These are phyloP conservation scores for Kuschelorhynchus macadamiae DNA, from an alignment of 2,888 invertebrate species.

Conservation along the genomic window DNA sequence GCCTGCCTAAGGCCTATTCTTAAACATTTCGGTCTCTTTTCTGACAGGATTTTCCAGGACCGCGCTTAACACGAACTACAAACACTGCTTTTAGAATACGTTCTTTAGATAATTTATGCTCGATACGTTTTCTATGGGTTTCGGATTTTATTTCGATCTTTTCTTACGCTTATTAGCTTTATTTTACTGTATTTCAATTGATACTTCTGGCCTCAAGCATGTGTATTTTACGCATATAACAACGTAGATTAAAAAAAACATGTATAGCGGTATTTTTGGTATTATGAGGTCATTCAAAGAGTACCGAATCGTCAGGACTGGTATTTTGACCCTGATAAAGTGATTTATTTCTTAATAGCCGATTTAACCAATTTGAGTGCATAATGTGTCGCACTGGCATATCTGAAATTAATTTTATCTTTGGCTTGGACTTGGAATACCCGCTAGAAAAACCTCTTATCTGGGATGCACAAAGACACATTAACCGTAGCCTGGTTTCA, in stretches of 20 bases:
- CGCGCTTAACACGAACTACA: slow-evolving; percentile 61
- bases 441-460: too few species aligned
- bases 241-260: background rate
- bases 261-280: background rate
- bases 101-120: slow-evolving; percentile 49
- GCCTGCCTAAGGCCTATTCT: slow-evolving; percentile 56
- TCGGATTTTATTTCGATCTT: slow-evolving; percentile 16
- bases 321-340: too few species aligned
- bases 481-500: too few species aligned
- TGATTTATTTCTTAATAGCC: too few species aligned
- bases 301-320: too few species aligned
- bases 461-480: too few species aligned
- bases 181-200: slow-evolving; percentile 11
- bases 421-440: too few species aligned
- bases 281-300: too few species aligned
- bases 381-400: too few species aligned
- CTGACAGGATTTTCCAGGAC: slow-evolving; percentile 54
- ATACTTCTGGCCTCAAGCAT: slow-evolving; percentile 18
- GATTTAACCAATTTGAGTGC: too few species aligned
- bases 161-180: slow-evolving; percentile 25
- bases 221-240: slow-evolving; percentile 22
- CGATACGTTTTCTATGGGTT: slow-evolving; percentile 40
- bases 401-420: too few species aligned
- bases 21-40: slow-evolving; percentile 53
- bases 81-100: slow-evolving; percentile 53